Evolutionary conservation across 2,797 vertebrate species (phyloP).

Genomic region (Typhlichthys eigenmanni): DNA sequence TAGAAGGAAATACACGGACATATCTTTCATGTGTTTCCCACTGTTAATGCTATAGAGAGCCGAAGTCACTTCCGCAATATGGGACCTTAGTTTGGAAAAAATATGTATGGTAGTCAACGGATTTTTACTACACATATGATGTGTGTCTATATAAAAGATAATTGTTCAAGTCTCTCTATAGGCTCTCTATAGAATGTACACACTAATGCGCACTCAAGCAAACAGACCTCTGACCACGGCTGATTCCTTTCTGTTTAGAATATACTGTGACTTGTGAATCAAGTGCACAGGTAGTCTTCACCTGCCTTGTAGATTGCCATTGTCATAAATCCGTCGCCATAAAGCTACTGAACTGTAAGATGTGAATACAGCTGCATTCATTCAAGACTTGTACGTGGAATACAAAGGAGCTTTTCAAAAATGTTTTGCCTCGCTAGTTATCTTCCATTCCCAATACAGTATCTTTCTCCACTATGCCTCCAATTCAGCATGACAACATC

Average conservation of each 20-base stretch:
- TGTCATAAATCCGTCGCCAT: background rate
- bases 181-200: background rate
- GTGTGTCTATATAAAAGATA: too few species aligned
- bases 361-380: background rate
- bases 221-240: background rate
- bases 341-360: background rate
- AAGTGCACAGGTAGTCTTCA: background rate
- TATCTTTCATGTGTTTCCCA: background rate
- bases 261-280: background rate
- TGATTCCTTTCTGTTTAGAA: too few species aligned
- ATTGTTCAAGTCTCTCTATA: too few species aligned
- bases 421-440: background rate
- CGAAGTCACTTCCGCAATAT: too few species aligned
- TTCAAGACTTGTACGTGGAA: background rate
- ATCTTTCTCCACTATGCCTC: background rate
- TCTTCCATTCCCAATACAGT: background rate
- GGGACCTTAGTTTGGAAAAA: too few species aligned
- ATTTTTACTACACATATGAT: background rate
- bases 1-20: background rate
- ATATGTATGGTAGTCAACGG: too few species aligned
- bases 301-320: background rate
- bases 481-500: conserved; percentile 17
- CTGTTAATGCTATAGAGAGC: background rate
- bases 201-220: background rate
- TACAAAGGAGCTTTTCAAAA: background rate